Percentiles rank a stretch among this genome's conserved stretches.
These are phyloP conservation scores for Xenops minutus DNA, from an alignment of 2,797 vertebrate genomes.

Conservation along the genomic window DNA sequence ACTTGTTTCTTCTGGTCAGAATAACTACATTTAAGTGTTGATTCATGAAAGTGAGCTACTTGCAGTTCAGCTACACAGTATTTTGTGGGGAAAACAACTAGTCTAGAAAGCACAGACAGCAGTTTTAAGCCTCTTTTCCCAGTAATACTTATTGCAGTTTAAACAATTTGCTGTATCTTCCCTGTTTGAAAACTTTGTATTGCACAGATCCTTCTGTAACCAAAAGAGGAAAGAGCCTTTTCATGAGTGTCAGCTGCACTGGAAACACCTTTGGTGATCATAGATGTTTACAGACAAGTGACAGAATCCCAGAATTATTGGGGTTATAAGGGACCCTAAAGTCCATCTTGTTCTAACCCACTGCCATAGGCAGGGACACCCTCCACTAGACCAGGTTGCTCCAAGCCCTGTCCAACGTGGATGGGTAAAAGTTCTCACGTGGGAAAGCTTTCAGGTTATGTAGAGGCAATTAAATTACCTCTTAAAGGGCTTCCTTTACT, in stretches of 20 bases:
- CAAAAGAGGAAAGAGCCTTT: neutral
- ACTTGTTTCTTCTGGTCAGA: neutral
- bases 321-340: neutral
- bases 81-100: neutral
- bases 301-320: neutral
- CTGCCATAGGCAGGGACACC: neutral
- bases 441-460: neutral
- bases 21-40: neutral
- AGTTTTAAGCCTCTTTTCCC: neutral
- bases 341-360: neutral
- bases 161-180: neutral
- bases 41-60: neutral
- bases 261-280: rapidly evolving
- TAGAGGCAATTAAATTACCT: neutral
- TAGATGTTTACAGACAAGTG: neutral
- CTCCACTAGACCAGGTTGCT: neutral
- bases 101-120: neutral
- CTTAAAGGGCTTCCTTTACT: neutral
- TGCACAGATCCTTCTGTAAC: neutral
- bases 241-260: neutral
- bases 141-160: neutral
- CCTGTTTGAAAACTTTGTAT: neutral
- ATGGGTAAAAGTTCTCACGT: neutral
- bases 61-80: neutral
- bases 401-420: neutral